Percentiles rank a stretch among this genome's conserved stretches.
phyloP scores from a whole-genome alignment of 37 sponge, comb jelly and placozoan species.

The Crambe crambe region DNA sequence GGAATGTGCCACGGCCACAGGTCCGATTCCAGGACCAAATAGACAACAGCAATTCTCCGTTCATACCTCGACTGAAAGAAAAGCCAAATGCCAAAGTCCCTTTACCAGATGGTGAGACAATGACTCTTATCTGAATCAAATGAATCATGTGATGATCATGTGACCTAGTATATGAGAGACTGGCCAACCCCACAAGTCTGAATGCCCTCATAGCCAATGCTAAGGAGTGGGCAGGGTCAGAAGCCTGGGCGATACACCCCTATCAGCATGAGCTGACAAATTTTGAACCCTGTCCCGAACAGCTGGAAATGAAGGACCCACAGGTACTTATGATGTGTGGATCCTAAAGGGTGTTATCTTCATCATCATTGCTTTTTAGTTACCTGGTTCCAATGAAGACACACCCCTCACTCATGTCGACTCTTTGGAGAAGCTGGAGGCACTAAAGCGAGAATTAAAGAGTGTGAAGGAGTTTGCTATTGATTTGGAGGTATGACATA shows the following conservation, averaged over 20 bases:
- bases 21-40: slow-evolving; percentile 69
- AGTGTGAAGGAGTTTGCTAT: slow-evolving; percentile 79
- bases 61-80: slow-evolving; percentile 72
- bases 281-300: slow-evolving; percentile 34
- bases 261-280: slow-evolving; percentile 67
- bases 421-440: slow-evolving; percentile 65
- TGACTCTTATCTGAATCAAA: background rate
- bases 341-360: background rate
- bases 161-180: slow-evolving; percentile 44
- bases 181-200: slow-evolving; percentile 44
- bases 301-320: slow-evolving; percentile 49
- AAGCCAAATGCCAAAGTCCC: slow-evolving; percentile 83
- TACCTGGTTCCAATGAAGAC: slow-evolving; percentile 61
- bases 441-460: slow-evolving; percentile 45
- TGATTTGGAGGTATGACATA: slow-evolving; percentile 81
- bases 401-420: slow-evolving; percentile 69
- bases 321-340: slow-evolving; percentile 27
- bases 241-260: slow-evolving; percentile 53
- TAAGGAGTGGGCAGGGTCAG: slow-evolving; percentile 41
- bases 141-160: slow-evolving; percentile 8
- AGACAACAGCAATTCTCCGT: slow-evolving; percentile 86
- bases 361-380: slow-evolving; percentile 5
- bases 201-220: slow-evolving; percentile 54
- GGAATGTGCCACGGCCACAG: slow-evolving; percentile 86
- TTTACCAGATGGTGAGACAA: slow-evolving; percentile 47